Evolutionary conservation across 2,888 invertebrate species (phyloP), one percentile per base, ranked within the genome.

Genomic region (Pammene fasciana): DNA sequence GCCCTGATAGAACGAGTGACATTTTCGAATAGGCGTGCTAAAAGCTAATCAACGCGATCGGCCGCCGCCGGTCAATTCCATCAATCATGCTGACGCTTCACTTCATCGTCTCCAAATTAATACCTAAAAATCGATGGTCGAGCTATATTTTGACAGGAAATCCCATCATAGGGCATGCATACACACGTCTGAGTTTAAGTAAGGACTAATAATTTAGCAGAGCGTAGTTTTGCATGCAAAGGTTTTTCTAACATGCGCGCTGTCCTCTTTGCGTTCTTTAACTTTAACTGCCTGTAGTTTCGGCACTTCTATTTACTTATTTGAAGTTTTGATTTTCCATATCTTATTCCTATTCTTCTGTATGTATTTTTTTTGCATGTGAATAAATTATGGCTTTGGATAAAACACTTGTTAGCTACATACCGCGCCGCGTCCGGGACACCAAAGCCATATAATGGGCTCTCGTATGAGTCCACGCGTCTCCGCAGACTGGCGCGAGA

Each of bases 391-490:
- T 43, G 11, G 1, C 10, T 43, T 57, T 43, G 60, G 14, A 14
- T 11, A 16, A 10, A 60, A 48, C 14, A 36, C 11, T 9, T 13
- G 13, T 6, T 62, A 65, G 72, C 43, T 71, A 64, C 72, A 14
- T 77, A 75, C 75, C 71, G 13, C 16, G 4, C 16, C 55, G 72
- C 73, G 50, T n/a, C 72, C 67, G 50, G 57, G 71, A 70, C 71
- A 71, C 74, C 74, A 74, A 76, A 76, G 76, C 74, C 76, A 74
- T 76, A 76, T 76, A 75, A 77, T 76, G 75, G 75, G 74, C 67
- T 72, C 72, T 75, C 76, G 72, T 72, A 76, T 73, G 75, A 76
- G 75, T 72, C 74, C 74, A 72, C 75, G 73, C 73, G 71, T 71
- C 70, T 65, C 73, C 61, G 72, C 71, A 71, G 72, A 75, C 72